These are phyloP conservation scores for Panurus biarmicus DNA, from an alignment of 2,113 vertebrate species.

Conservation along the genomic window DNA sequence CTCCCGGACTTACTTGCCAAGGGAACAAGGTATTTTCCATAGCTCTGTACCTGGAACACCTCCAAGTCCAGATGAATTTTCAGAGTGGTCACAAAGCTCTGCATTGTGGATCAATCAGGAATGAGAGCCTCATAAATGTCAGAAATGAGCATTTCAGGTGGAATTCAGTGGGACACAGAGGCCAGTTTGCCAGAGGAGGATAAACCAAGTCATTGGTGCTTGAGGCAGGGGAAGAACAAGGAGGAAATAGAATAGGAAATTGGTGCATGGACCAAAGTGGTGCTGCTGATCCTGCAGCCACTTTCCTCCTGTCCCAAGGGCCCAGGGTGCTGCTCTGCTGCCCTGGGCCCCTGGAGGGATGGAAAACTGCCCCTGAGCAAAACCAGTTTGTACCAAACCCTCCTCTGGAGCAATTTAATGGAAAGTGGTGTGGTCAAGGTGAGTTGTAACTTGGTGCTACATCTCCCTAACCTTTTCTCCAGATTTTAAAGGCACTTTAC, in stretches of 20 bases:
- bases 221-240: neutral
- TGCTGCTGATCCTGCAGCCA: neutral
- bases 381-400: neutral
- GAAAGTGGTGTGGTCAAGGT: neutral
- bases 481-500: neutral
- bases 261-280: neutral
- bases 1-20: neutral
- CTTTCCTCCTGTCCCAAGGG: neutral
- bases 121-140: neutral
- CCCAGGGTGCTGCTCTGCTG: neutral
- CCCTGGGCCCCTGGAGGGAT: accelerated
- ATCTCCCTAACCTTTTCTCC: neutral
- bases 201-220: accelerated
- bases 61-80: neutral
- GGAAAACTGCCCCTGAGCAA: neutral
- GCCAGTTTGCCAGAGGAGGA: neutral
- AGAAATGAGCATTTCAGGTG: neutral
- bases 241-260: neutral
- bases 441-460: neutral
- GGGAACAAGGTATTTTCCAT: neutral
- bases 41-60: neutral
- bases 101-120: neutral
- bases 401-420: neutral
- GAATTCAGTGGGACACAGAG: neutral
- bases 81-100: neutral